Conservation (phyloP, 2,888 invertebrate genomes). For the Subacronicta megacephala region DNA sequence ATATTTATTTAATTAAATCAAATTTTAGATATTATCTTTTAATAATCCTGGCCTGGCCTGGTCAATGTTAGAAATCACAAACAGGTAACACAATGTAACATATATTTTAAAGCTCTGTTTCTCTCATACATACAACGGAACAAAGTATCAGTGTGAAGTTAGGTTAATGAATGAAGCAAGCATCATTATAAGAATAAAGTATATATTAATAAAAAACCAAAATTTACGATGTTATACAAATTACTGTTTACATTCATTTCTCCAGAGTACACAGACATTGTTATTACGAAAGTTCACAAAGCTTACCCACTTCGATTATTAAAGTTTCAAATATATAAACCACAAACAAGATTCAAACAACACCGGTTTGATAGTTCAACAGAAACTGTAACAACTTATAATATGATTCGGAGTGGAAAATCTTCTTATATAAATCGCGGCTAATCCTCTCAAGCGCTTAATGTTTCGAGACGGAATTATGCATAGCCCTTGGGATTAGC, state of each 20-base stretch:
- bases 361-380: constrained; percentile 39
- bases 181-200: too few relatives aligned
- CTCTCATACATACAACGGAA: too few relatives aligned
- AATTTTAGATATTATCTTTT: too few relatives aligned
- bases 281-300: constrained; percentile 40
- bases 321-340: constrained; percentile 44
- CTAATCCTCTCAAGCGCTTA: constrained; percentile 82
- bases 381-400: constrained; percentile 40
- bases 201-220: not conserved
- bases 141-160: too few relatives aligned
- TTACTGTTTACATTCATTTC: constrained; percentile 36
- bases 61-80: too few relatives aligned
- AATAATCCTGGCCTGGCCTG: too few relatives aligned
- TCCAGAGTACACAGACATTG: constrained; percentile 31
- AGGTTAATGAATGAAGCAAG: too few relatives aligned
- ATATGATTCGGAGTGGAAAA: constrained; percentile 72
- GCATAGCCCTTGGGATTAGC: constrained; percentile 84
- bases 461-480: constrained; percentile 85
- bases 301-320: constrained; percentile 46
- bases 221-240: constrained; percentile 16
- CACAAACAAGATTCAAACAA: constrained; percentile 35
- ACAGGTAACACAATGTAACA: too few relatives aligned
- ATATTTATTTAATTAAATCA: too few relatives aligned
- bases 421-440: constrained; percentile 79
- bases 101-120: too few relatives aligned